phyloP scores from a whole-genome alignment of 37 sponge, comb jelly and placozoan species.

The Halichondria panicea region DNA sequence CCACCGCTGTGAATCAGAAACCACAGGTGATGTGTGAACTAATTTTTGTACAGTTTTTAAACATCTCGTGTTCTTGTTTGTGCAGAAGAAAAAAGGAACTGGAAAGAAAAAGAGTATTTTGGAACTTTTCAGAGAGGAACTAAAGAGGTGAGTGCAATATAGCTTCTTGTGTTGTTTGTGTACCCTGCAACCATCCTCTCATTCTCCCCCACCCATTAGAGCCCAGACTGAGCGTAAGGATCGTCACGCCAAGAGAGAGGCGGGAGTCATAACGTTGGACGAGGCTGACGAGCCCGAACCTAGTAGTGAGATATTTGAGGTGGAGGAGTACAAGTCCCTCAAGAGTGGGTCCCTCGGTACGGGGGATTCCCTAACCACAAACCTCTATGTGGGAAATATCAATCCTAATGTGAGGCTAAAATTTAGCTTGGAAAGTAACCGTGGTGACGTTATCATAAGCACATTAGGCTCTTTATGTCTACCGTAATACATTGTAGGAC shows the following conservation, averaged over 20 bases:
- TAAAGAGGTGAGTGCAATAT: conserved; percentile 66
- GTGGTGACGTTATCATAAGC: neutral
- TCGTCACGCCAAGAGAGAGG: conserved; percentile 45
- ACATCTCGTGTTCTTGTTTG: neutral
- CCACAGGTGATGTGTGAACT: conserved; percentile 6
- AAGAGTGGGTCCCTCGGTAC: conserved; percentile 72
- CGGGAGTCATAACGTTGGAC: conserved; percentile 28
- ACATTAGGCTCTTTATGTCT: neutral
- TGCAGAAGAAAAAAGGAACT: conserved; percentile 79
- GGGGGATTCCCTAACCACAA: conserved; percentile 95
- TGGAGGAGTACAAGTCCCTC: conserved; percentile 63
- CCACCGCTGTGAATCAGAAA: conserved; percentile 23
- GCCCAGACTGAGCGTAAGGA: conserved; percentile 72
- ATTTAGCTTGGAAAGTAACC: neutral
- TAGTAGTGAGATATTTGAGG: conserved; percentile 9
- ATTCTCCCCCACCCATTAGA: conserved; percentile 20
- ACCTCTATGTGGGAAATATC: conserved; percentile 96
- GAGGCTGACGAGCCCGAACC: neutral
- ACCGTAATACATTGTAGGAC: neutral
- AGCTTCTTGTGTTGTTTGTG: no score
- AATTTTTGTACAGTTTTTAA: neutral
- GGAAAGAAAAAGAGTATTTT: conserved; percentile 95
- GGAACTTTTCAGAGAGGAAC: conserved; percentile 96
- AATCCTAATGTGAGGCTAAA: conserved; percentile 61
- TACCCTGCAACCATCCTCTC: no score